phyloP scores from a whole-genome alignment of 2,888 invertebrate genomes.

The Agrochola circellaris region DNA sequence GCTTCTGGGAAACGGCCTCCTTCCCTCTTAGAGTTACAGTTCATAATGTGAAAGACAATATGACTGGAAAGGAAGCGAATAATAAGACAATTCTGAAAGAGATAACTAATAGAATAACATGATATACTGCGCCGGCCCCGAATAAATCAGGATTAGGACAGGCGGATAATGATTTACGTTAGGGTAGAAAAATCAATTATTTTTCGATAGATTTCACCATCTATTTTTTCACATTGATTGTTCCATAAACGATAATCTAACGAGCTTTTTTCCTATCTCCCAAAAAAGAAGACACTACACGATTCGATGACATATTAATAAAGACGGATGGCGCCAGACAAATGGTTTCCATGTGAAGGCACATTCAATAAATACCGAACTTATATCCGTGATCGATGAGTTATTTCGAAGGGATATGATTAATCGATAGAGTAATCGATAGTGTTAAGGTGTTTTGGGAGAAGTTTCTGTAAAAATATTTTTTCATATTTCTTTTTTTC shows the following conservation, averaged over 20 bases:
- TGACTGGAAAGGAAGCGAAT: neutral
- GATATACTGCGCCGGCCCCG: neutral
- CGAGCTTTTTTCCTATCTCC: slow-evolving; percentile 8
- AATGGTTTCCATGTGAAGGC: slow-evolving; percentile 40
- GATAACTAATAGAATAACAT: slow-evolving; percentile 1
- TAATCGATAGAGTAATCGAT: slow-evolving; percentile 50
- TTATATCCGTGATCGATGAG: slow-evolving; percentile 57
- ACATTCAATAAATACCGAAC: slow-evolving; percentile 51
- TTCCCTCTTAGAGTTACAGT: neutral
- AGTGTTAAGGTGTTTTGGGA: neutral
- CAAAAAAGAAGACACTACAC: slow-evolving; percentile 29
- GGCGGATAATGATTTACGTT: slow-evolving; percentile 2
- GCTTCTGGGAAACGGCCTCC: too few relatives aligned
- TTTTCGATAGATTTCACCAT: neutral
- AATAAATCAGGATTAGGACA: slow-evolving; percentile 24
- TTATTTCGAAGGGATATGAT: slow-evolving; percentile 40
- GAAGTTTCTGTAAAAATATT: neutral
- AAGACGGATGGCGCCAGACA: slow-evolving; percentile 55
- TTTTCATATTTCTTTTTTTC: neutral
- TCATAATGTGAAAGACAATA: neutral
- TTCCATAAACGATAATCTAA: slow-evolving; percentile 22
- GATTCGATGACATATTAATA: slow-evolving; percentile 43
- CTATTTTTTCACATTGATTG: slow-evolving; percentile 22
- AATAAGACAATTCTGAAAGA: neutral
- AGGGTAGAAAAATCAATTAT: slow-evolving; percentile 14